Evolutionary conservation across 2,888 invertebrate species (phyloP), one percentile per base, ranked within the genome.

Genomic region (Mythimna lalbum): DNA sequence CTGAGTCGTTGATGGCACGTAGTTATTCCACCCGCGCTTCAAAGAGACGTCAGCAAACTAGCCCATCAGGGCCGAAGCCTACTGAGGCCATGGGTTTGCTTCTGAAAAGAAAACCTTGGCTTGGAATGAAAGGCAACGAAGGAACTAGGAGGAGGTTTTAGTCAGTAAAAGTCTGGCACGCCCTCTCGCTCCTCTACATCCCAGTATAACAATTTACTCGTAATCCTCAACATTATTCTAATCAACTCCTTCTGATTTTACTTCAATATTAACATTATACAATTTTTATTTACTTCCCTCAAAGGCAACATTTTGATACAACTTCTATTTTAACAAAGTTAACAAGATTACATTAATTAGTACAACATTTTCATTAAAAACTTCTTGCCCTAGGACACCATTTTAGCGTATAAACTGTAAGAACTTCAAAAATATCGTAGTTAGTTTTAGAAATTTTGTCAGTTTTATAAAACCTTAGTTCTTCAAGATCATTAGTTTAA

Each of bases 321-420:
- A 59, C 21, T 56, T 55, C 2, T 9, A 31, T 59, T 56, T 23
- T 3, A 53, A 47, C 21, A 21, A 62, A 43, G 43, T 33, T 53
- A 27, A 56, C 69, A 56, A 33, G 62, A 50, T 61, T 2, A 59
- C 21, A 50, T 21, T 27, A 43, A 63, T 76, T 68, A 50, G 23
- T 14, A 77, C 12, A 59, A 43, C 14, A 36, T 70, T 77, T 70
- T 59, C 59, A 43, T 50, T 70, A 49, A 60, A 62, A 75, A 75
- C 39, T 60, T 77, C 60, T 12, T 77, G 78, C 50, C 21, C 63
- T 55, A 43, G 21, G 12, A 47, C 33, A 10, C n/a, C 19, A 59
- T 70, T 59, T 69, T 63, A 4, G 14, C 39, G n/a, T 17, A 63
- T 53, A 63, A 60, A 10, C 17, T 57, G 47, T 14, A 10, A 43